Base-by-base conservation (phyloP, 30 jellyfish, hydroid and myxozoan genomes). In the Morbakka virulenta region DNA sequence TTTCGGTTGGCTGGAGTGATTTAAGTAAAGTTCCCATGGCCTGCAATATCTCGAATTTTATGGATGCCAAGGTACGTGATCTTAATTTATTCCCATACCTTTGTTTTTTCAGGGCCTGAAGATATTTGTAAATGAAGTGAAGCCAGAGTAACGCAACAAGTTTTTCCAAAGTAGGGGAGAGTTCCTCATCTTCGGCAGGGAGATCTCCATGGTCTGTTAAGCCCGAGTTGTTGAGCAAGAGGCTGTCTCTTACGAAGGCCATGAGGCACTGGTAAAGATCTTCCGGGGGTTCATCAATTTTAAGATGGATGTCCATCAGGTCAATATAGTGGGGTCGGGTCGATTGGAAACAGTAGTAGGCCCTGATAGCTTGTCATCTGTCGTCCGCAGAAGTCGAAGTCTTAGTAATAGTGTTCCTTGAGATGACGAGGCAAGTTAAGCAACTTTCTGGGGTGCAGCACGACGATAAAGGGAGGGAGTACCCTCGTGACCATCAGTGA, bases 191-290 rank as follows among this genome's bases (percentile, higher is more conserved):
- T 2, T 1, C 52, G 2, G 14, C 3, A 24, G 23, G 28, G 3
- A 57, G 83, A 1, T 2, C 79, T 28, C 83, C 83, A 48, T 35
- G 83, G 64, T 72, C 79, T 1, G 82, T 23, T 12, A 72, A 13
- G 3, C 81, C 81, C 12, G 50, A 3, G 2, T 24, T 50, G 1
- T 3, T 28, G n/a, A 50, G 9, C 33, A 72, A 21, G 49, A 72
- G 79, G 22, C 32, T 72, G 50, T 72, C 83, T 2, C 50, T 79
- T 2, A 72, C 24, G 32, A 35, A 72, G 65, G 83, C 24, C 41
- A 72, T 32, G 2, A 72, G 52, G 1, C 83, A 79, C 50, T 72
- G 83, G 83, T 72, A 72, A 22, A 72, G 82, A 79, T 72, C 83
- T 29, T 72, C 83, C 2, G 83, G 83, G 49, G 79, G 82, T 36